phyloP scores from a whole-genome alignment of 2,888 invertebrate species.

The Lasioglossum marginatum region DNA sequence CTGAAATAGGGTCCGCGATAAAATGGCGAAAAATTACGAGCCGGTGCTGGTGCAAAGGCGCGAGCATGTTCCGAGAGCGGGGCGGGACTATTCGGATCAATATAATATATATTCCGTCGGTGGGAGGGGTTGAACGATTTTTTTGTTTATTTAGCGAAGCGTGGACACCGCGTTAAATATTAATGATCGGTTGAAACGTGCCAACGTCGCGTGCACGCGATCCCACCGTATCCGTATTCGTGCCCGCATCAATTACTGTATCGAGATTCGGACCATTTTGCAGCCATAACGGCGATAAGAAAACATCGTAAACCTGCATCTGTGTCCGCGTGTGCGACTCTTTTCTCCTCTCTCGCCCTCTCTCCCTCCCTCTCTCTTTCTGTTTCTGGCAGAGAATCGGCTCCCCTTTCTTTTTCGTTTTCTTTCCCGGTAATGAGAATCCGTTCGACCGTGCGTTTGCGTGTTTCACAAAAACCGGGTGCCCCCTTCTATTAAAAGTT shows the following conservation, averaged over 20 bases:
- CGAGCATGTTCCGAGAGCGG: neutral
- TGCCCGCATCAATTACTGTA: conserved; percentile 48
- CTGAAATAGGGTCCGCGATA: conserved; percentile 13
- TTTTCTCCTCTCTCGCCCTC: neutral
- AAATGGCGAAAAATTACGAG: conserved; percentile 12
- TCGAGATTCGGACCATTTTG: conserved; percentile 34
- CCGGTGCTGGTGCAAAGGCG: neutral
- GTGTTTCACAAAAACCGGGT: conserved; percentile 70
- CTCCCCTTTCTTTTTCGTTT: neutral
- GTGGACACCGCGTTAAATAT: conserved; percentile 14
- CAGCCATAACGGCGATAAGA: conserved; percentile 63
- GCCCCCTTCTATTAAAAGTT: conserved; percentile 77
- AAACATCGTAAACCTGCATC: conserved; percentile 60
- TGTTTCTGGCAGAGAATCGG: neutral
- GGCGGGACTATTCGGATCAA: neutral
- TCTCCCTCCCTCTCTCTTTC: neutral
- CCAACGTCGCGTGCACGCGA: conserved; percentile 14
- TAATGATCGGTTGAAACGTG: conserved; percentile 24
- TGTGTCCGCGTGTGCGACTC: neutral
- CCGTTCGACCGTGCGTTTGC: conserved; percentile 44
- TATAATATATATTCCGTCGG: neutral
- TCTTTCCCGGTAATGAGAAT: conserved; percentile 67
- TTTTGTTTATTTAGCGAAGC: neutral
- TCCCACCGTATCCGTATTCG: conserved; percentile 11
- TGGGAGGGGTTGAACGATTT: neutral